These are phyloP conservation scores for Synergus gifuensis DNA, from an alignment of 2,888 invertebrate genomes.

Conservation along the genomic window DNA sequence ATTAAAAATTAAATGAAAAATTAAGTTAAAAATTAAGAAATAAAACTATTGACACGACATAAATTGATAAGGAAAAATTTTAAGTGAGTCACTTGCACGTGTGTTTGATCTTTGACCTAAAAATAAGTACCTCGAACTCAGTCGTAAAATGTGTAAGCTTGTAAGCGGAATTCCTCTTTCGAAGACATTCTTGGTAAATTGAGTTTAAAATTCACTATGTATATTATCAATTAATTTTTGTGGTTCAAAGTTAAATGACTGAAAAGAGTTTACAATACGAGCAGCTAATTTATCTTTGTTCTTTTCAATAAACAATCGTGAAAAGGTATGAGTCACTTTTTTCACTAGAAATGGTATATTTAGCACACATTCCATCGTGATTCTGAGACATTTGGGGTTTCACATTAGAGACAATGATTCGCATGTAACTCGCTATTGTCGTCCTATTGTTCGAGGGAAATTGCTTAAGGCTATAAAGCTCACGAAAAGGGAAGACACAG, in stretches of 20 bases:
- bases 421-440: constrained; percentile 44
- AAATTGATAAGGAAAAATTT: constrained; percentile 12
- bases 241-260: no score
- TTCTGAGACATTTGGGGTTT: neutral
- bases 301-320: neutral
- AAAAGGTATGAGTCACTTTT: neutral
- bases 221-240: neutral
- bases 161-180: constrained; percentile 9
- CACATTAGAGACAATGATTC: constrained; percentile 1
- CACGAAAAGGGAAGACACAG: constrained; percentile 67
- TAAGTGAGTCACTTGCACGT: constrained; percentile 14
- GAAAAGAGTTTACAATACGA: no score
- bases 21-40: constrained; percentile 25
- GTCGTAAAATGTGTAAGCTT: constrained; percentile 9
- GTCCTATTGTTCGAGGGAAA: constrained; percentile 56
- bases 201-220: neutral
- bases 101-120: constrained; percentile 39
- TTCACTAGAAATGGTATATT: neutral
- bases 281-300: no score
- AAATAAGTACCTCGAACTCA: constrained; percentile 27
- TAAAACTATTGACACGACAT: constrained; percentile 9
- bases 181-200: constrained; percentile 21
- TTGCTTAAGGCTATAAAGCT: constrained; percentile 67
- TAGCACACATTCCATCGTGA: constrained; percentile 7
- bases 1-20: no score